phyloP scores from a whole-genome alignment of 2,888 invertebrate species.

The Sphecodes monilicornis region DNA sequence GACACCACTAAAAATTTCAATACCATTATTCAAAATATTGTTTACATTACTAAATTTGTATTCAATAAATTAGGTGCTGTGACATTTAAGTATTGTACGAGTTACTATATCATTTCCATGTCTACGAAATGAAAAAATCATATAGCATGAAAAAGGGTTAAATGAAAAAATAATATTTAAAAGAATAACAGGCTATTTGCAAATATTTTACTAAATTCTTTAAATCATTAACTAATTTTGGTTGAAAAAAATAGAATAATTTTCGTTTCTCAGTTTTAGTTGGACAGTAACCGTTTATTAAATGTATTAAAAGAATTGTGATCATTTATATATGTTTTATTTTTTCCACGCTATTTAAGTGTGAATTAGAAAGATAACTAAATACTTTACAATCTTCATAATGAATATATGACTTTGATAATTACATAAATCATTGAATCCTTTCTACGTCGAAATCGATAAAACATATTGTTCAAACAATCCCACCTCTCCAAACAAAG shows the following conservation, averaged over 20 bases:
- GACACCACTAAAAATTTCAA: too few species aligned
- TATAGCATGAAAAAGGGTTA: too few species aligned
- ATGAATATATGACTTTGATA: not conserved
- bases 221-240: not conserved
- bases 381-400: not conserved
- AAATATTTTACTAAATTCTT: not conserved
- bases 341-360: not conserved
- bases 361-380: not conserved
- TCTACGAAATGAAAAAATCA: too few species aligned
- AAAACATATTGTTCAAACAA: not conserved
- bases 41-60: too few species aligned
- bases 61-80: too few species aligned
- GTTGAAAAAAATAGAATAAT: too few species aligned
- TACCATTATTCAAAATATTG: too few species aligned
- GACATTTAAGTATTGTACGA: too few species aligned
- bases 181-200: not conserved
- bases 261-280: too few species aligned
- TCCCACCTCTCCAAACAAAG: not conserved
- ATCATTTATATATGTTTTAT: not conserved
- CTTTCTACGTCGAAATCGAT: not conserved
- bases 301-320: not conserved
- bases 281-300: not conserved
- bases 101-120: too few species aligned
- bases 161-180: not conserved
- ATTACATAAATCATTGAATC: not conserved